Conservation (phyloP, 2,797 vertebrate species). For the Characodon lateralis region DNA sequence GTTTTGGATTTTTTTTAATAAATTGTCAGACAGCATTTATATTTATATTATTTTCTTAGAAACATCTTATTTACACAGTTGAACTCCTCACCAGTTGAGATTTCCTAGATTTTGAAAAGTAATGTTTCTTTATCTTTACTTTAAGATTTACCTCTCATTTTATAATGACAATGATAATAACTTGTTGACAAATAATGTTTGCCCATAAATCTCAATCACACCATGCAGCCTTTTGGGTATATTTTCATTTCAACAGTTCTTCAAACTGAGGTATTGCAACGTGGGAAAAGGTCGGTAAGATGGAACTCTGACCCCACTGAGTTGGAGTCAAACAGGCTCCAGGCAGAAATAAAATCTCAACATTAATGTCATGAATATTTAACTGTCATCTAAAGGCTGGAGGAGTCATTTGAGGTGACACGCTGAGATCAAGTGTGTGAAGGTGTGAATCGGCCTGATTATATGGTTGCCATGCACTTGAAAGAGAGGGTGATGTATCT, state of each 20-base stretch:
- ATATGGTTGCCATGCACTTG: constrained; percentile 85
- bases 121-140: background rate
- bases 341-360: constrained; percentile 15
- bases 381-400: constrained; percentile 47
- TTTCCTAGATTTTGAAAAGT: background rate
- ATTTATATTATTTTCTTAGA: background rate
- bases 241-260: background rate
- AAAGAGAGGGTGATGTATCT: constrained; percentile 82
- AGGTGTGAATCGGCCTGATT: constrained; percentile 79
- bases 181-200: background rate
- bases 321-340: constrained; percentile 5
- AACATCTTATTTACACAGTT: background rate
- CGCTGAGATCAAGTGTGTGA: constrained; percentile 79
- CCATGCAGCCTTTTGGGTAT: background rate
- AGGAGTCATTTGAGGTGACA: constrained; percentile 60
- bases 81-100: no score
- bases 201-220: background rate
- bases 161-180: background rate
- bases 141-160: background rate
- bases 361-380: constrained; percentile 65
- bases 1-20: no score
- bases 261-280: background rate
- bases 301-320: background rate
- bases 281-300: background rate
- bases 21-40: no score